A percentile compares a stretch with the other conserved stretches of the same genome.
These are phyloP conservation scores for Falco novaeseelandiae DNA, from an alignment of 2,797 vertebrate genomes.

Conservation along the genomic window DNA sequence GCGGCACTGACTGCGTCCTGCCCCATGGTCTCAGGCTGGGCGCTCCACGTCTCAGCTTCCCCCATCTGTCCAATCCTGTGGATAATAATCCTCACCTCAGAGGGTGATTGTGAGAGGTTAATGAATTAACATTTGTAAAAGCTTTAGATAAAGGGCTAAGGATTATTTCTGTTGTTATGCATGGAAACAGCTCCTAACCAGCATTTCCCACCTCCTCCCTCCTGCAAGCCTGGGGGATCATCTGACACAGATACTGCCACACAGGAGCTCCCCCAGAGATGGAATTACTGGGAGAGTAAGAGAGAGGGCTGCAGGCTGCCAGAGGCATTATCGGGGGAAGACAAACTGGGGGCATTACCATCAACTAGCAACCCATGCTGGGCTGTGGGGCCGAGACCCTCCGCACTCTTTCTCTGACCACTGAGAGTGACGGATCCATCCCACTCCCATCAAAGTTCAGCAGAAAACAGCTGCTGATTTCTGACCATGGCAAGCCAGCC, in stretches of 20 bases:
- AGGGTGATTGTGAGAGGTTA: slow-evolving; percentile 48
- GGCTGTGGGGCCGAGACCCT: neutral
- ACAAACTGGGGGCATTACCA: neutral
- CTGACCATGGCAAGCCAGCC: neutral
- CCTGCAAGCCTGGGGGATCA: neutral
- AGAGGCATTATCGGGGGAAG: neutral
- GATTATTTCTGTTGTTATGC: slow-evolving; percentile 59
- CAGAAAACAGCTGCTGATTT: neutral
- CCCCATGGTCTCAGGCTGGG: neutral
- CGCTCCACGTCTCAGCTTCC: slow-evolving; percentile 19
- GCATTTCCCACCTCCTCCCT: slow-evolving; percentile 38
- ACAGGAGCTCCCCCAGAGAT: slow-evolving; percentile 35
- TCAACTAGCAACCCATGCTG: fast-evolving
- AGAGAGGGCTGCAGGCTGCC: neutral
- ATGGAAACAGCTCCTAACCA: slow-evolving; percentile 46
- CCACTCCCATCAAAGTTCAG: neutral
- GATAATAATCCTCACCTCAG: slow-evolving; percentile 56
- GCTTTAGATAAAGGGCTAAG: slow-evolving; percentile 63
- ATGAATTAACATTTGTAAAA: slow-evolving; percentile 63
- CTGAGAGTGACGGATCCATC: neutral
- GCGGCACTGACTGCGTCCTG: neutral
- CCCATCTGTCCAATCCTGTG: slow-evolving; percentile 39
- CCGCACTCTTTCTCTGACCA: neutral
- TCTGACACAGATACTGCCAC: slow-evolving; percentile 47
- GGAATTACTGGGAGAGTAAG: slow-evolving; percentile 42